Conservation (phyloP, 2,888 invertebrate species). For the Odontocolon sp. region DNA sequence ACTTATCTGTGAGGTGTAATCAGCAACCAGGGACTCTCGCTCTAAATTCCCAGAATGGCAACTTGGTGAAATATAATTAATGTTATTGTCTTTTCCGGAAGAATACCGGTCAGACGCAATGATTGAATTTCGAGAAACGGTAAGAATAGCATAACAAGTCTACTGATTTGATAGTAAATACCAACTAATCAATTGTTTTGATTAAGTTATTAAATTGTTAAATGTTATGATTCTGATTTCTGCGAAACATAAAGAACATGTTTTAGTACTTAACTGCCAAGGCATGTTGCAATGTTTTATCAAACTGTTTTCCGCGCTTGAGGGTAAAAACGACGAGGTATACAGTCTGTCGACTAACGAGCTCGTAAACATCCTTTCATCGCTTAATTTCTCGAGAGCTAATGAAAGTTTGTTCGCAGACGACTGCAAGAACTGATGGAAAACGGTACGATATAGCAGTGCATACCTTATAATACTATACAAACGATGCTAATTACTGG, state of each 20-base stretch:
- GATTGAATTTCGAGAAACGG: neutral
- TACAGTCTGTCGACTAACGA: conserved; percentile 49
- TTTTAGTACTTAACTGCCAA: neutral
- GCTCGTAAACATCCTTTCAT: conserved; percentile 58
- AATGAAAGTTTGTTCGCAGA: conserved; percentile 55
- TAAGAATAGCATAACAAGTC: neutral
- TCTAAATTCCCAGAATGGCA: neutral
- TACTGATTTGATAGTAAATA: neutral
- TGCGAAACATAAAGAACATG: neutral
- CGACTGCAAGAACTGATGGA: conserved; percentile 12
- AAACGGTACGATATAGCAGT: conserved; percentile 7
- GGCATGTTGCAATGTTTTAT: conserved; percentile 23
- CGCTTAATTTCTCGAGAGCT: conserved; percentile 56
- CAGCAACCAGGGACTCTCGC: neutral
- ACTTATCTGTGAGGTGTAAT: conserved; percentile 14
- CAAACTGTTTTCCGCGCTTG: conserved; percentile 33
- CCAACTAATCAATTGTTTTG: neutral
- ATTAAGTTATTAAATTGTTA: neutral
- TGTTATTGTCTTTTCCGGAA: neutral
- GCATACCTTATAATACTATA: neutral
- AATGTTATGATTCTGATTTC: neutral
- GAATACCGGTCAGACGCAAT: neutral
- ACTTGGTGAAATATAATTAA: conserved; percentile 1
- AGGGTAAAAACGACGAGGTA: conserved; percentile 29
- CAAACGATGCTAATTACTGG: conserved; percentile 4